A percentile compares a stretch with the other conserved stretches of the same genome.
These are phyloP conservation scores for Perizoma affinitatum DNA, from an alignment of 2,888 invertebrate species.

Conservation along the genomic window DNA sequence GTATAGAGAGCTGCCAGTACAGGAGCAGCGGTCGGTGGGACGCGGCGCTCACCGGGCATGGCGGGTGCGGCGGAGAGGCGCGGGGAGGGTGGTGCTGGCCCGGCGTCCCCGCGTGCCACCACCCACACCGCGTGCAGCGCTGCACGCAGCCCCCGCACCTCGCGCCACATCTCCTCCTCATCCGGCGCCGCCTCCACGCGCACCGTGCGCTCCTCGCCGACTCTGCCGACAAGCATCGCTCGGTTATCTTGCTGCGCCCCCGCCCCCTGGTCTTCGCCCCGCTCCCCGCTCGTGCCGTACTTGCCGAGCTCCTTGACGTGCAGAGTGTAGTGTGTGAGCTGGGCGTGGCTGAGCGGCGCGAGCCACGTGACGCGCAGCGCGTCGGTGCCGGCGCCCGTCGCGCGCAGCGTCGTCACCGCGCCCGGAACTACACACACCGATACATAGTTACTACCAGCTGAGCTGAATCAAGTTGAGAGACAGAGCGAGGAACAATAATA, in stretches of 20 bases:
- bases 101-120: conserved; percentile 84
- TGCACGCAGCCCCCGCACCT: conserved; percentile 85
- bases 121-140: conserved; percentile 93
- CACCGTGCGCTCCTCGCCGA: conserved; percentile 69
- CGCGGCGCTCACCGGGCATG: conserved; percentile 57
- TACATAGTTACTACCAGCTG: too few species aligned
- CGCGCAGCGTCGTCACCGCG: conserved; percentile 89
- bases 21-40: too few species aligned
- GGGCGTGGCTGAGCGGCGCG: conserved; percentile 89
- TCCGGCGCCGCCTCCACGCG: conserved; percentile 51
- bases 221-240: conserved; percentile 38
- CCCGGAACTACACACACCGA: conserved; percentile 86
- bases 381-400: conserved; percentile 89
- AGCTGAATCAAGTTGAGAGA: too few species aligned
- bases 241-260: too few species aligned
- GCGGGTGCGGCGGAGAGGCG: conserved; percentile 83
- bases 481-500: too few species aligned
- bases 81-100: conserved; percentile 86
- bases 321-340: conserved; percentile 90
- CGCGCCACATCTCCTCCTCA: conserved; percentile 79
- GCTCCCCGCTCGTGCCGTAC: conserved; percentile 46
- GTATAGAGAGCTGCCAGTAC: background rate
- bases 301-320: conserved; percentile 88
- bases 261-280: too few species aligned
- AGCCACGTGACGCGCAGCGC: conserved; percentile 93